Evolutionary conservation across 2,113 vertebrate genomes (phyloP), one percentile per base, ranked within the genome.

Genomic region (Gobiocypris rarus): DNA sequence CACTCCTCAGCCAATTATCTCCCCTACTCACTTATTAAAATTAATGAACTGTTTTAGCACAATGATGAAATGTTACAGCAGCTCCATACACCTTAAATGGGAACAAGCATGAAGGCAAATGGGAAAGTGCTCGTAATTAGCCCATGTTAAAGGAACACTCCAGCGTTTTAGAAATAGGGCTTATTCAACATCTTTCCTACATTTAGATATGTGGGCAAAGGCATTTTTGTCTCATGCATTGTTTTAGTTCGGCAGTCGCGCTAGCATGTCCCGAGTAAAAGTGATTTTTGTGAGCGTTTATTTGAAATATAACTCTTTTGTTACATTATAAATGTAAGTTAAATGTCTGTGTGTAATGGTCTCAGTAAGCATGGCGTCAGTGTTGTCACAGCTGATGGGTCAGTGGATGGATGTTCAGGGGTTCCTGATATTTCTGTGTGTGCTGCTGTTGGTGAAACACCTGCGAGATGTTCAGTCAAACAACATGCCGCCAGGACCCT

Each of bases 401-500:
- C 19, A 75, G 22, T 87, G 67, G 83, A 13, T 83, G 2, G 75
- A 85, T 24, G 63, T 69, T 26, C 67, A 85, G 61, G 81, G 83
- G 13, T 1, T 85, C 38, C 70, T 89, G n/a, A 81, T 89, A 52
- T 85, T 85, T 34, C 70, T 89, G 52, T 73, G 69, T 45, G 81
- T 65, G 4, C 50, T 87, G 61, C 17, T 89, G 81, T 13, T 87
- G 31, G 59, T 80, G 34, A 89, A 83, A 67, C 63, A 83, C 50
- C 15, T 87, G 15, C 56, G 34, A 14, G 52, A 83, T 34, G 41
- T 75, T 59, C 75, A 65, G 4, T 41, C 54, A 6, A 86, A 76
- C 22, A 84, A 87, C 59, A 13, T 78, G 26, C 85, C 87, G 0
- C 87, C 87, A 11, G 87, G 87, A 5, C 87, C 87, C 24, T 73